Conservation (phyloP, 2,888 invertebrate species). For the Oscheius sp. region DNA sequence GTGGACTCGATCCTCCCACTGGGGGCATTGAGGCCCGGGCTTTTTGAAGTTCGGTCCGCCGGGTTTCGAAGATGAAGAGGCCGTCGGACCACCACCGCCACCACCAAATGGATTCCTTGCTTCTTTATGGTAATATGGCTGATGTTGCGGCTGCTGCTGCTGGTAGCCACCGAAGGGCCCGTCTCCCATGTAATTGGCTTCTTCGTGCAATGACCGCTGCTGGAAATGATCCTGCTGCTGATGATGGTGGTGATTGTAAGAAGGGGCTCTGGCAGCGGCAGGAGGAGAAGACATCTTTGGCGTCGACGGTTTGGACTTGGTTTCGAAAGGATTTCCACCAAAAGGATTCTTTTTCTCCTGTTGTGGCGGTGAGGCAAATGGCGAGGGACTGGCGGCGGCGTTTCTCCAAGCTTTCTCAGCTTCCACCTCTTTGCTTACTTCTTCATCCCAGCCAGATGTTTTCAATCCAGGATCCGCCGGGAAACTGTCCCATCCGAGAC, state of each 20-base stretch:
- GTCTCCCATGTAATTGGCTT: constrained; percentile 73
- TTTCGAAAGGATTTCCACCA: neutral
- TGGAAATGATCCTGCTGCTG: neutral
- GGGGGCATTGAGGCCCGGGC: constrained; percentile 19
- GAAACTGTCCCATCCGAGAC: constrained; percentile 10
- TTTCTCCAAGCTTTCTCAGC: neutral
- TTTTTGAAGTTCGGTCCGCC: neutral
- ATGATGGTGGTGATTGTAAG: neutral
- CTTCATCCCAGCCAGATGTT: neutral
- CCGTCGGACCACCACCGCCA: neutral
- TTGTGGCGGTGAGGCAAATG: too few relatives aligned
- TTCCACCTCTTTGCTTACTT: constrained; percentile 5
- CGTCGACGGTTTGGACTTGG: too few relatives aligned
- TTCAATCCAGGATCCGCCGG: neutral
- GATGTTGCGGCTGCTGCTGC: too few relatives aligned
- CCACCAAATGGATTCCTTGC: too few relatives aligned
- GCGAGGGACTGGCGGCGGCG: too few relatives aligned
- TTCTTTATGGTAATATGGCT: too few relatives aligned
- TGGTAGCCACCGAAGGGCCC: constrained; percentile 72
- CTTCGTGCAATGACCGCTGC: neutral
- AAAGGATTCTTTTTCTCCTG: constrained; percentile 3
- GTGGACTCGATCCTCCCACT: constrained; percentile 26
- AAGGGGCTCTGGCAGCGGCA: neutral
- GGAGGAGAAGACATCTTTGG: too few relatives aligned
- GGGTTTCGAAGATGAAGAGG: too few relatives aligned